Base-by-base conservation (phyloP, 2,113 vertebrate species). In the Dinomys branickii region DNA sequence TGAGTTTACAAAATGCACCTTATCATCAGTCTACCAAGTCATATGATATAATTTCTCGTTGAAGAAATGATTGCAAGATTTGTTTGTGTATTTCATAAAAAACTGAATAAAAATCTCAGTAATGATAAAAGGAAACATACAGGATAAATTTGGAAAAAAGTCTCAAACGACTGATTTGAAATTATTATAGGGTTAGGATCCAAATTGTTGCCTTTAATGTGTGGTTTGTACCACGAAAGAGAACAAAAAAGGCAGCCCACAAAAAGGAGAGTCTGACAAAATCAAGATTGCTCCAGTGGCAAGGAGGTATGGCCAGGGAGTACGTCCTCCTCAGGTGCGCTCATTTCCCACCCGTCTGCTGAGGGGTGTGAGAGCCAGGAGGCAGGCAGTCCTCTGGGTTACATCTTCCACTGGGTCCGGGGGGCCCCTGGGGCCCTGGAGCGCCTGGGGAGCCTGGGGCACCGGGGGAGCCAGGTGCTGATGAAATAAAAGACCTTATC, bases 401-500 rank as follows among this genome's bases (percentile, higher is more conserved):
- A 95, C 99, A 99, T 35, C 98, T 99, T 97, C 99, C 99, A 1
- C 96, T 96, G 56, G 98, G 97, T 96, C 99, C 99, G 0, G 98
- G 99, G 20, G 99, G 98, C 4, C 99, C 99, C 24, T 98, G 98
- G 0, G 98, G 97, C 82, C 99, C 99, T 19, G 98, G 98, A 0
- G 95, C 61, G 77, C 99, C 99, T 0, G 98, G 98, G 7, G 98
- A 97, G 35, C 99, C 98, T 44, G 98, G 98, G 33, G 65, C 14
- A 35, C 65, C 65, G 1, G 65, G 67, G 93, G 96, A 96, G 92
- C 98, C 98, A n/a, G 97, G 54, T 94, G 99, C 99, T 98, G 98
- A 98, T 41, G 95, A 98, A 97, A 99, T 98, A 99, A 98, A 97
- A 95, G 28, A 4, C 85, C n/a, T 30, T 2, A 83, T 98, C 85